Evolutionary conservation across 2,113 vertebrate genomes (phyloP), one percentile per base, ranked within the genome.

Genomic region (Sapayoa aenigma): DNA sequence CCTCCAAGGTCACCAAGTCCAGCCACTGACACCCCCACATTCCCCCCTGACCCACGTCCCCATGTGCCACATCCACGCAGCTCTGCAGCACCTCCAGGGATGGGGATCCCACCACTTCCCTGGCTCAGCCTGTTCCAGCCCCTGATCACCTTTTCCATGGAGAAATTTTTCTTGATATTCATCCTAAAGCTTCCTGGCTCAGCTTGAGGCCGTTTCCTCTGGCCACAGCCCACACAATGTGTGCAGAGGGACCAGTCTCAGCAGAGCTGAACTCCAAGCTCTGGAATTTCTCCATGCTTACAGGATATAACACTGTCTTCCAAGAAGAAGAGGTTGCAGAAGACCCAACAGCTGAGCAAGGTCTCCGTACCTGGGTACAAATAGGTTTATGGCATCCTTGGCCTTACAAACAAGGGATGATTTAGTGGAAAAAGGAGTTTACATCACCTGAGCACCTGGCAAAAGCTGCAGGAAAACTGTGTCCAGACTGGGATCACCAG

Each of bases 151-250:
- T 21, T 42, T 35, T 10, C 10, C 49, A 12, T 1, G 4, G 21
- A 31, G 66, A 42, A 25, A 5, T 16, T 37, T 22, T 19, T 23
- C 27, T 12, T 2, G 0, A 28, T 6, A 9, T 11, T 59, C 86
- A 15, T 1, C 17, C 14, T 0, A 3, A 59, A 19, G 6, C 50
- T 19, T 8, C 5, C 49, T 31, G 67, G 49, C 14, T 21, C n/a
- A 8, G 0, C 16, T 9, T 4, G 25, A 12, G 35, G 67, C 21
- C 13, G 0, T 73, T 42, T 31, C 41, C 50, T 37, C 25, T 11
- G 17, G 17, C 50, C 8, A 0, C 1, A 6, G 35, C 28, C 41
- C 39, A 25, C 23, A 10, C 13, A 9, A 1, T 0, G 1, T 0
- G 4, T 31, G 9, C 6, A 35, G 60, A 67, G 46, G 33, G 25